phyloP scores from a whole-genome alignment of 1,140 invertebrate species.

The Mya arenaria region DNA sequence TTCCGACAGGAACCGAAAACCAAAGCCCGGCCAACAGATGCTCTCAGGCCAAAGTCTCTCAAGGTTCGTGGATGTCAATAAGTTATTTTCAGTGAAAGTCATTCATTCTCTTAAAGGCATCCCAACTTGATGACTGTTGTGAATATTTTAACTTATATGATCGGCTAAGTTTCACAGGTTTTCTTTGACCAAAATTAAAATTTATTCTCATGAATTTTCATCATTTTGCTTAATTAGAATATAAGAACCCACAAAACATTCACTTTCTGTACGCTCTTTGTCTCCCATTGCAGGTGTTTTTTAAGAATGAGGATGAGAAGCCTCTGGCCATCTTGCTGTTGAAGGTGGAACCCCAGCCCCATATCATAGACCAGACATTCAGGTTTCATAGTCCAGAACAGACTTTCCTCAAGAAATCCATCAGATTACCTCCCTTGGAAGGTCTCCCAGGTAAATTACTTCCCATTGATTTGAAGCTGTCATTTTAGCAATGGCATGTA shows the following conservation, averaged over 20 bases:
- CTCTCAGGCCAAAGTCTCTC: constrained; percentile 61
- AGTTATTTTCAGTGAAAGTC: neutral
- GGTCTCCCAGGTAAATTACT: constrained; percentile 72
- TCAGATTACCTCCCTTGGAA: constrained; percentile 76
- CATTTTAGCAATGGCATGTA: no score
- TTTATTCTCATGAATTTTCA: no score
- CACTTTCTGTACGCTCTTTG: no score
- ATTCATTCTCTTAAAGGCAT: no score
- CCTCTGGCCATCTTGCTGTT: constrained; percentile 75
- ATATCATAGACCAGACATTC: constrained; percentile 81
- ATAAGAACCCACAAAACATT: no score
- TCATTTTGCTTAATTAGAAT: neutral
- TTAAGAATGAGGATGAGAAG: constrained; percentile 76
- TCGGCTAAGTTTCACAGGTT: no score
- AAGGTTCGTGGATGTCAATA: constrained; percentile 56
- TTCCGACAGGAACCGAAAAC: constrained; percentile 58
- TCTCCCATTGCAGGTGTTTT: constrained; percentile 75
- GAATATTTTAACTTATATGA: no score
- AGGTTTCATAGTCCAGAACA: constrained; percentile 80
- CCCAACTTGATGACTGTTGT: no score
- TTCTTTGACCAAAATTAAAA: no score
- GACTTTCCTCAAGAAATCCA: constrained; percentile 80
- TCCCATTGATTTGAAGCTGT: no score
- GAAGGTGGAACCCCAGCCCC: constrained; percentile 79
- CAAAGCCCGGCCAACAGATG: constrained; percentile 53